Percentiles rank a stretch among this genome's conserved stretches.
These are phyloP conservation scores for Grallaria varia DNA, from an alignment of 2,113 vertebrate genomes.

Conservation along the genomic window DNA sequence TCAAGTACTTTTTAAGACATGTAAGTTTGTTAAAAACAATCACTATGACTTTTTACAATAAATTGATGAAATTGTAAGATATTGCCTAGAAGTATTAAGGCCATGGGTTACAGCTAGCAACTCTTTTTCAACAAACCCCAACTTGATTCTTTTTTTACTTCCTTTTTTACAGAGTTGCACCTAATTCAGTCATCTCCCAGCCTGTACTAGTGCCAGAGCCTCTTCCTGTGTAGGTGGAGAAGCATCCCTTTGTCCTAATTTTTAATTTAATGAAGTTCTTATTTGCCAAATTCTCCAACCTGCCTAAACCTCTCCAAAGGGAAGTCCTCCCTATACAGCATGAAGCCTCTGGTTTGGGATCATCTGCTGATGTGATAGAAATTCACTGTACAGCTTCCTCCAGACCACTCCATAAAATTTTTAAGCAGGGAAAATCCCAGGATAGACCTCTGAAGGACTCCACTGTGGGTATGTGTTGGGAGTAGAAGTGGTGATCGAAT, in stretches of 20 bases:
- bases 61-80: not conserved
- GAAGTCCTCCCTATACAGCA: not conserved
- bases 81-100: not conserved
- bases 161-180: not conserved
- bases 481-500: not conserved
- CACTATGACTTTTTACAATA: not conserved
- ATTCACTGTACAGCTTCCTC: not conserved
- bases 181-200: not conserved
- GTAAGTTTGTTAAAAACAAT: not conserved
- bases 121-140: not conserved
- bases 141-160: not conserved
- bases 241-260: not conserved
- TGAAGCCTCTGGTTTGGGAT: not conserved
- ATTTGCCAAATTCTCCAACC: not conserved
- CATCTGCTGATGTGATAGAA: not conserved
- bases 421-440: not conserved
- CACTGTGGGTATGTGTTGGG: not conserved
- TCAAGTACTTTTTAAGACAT: not conserved
- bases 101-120: not conserved
- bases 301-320: not conserved
- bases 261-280: not conserved
- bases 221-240: not conserved
- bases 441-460: not conserved
- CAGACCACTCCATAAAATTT: not conserved
- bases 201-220: not conserved